A percentile compares a stretch with the other conserved stretches of the same genome.
phyloP scores from a whole-genome alignment of 53 echinoderm and acorn worm species.

The Mesocentrotus franciscanus region DNA sequence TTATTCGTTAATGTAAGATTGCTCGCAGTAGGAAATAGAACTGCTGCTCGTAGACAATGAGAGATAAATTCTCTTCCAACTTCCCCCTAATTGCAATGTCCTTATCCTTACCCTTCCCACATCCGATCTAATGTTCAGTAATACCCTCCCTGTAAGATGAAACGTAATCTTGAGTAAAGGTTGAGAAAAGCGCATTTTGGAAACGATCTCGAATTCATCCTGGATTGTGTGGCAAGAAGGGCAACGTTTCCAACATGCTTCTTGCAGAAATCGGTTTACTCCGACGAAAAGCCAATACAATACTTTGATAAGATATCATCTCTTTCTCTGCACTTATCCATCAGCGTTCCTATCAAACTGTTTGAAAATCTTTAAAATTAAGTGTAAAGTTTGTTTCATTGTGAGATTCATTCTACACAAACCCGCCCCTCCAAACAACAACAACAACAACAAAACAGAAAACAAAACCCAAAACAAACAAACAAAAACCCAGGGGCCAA shows the following conservation, averaged over 20 bases:
- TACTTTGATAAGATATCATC: neutral
- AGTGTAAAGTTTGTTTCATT: no score
- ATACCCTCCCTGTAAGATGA: neutral
- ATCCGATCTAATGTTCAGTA: neutral
- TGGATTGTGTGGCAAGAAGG: neutral
- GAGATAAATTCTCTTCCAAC: neutral
- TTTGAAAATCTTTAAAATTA: no score
- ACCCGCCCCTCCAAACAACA: no score
- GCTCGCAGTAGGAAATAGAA: neutral
- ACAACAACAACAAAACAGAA: no score
- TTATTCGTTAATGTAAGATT: neutral
- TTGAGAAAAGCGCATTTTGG: neutral
- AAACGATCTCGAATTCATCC: neutral
- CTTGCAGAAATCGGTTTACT: neutral
- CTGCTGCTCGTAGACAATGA: neutral
- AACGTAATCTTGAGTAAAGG: neutral
- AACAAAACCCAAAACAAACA: no score
- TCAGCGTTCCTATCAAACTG: no score
- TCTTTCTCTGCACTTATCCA: no score
- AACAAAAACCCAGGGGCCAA: no score
- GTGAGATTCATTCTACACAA: no score
- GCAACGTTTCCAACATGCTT: neutral
- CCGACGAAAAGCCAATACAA: neutral
- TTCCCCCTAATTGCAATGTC: neutral
- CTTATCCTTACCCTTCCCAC: neutral